Evolutionary conservation across 1,140 invertebrate species (phyloP).

Genomic region (Drosophila murphyi): DNA sequence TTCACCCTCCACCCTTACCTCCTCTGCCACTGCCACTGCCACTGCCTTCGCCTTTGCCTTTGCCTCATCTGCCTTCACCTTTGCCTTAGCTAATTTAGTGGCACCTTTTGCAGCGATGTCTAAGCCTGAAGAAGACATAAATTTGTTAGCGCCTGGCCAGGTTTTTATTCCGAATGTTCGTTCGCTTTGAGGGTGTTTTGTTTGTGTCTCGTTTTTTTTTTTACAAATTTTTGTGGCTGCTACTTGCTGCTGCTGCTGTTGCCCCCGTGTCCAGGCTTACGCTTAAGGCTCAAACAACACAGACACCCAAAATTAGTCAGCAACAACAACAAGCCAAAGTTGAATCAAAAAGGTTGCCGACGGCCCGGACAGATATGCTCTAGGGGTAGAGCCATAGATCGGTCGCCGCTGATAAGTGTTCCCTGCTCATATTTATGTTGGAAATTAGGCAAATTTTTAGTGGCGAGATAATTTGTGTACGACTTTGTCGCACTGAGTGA

Average conservation of each 20-base stretch:
- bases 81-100: slow-evolving; percentile 57
- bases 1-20: slow-evolving; percentile 13
- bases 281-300: slow-evolving; percentile 32
- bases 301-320: slow-evolving; percentile 57
- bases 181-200: slow-evolving; percentile 54
- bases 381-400: slow-evolving; percentile 46
- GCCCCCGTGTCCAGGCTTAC: slow-evolving; percentile 42
- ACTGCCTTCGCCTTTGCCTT: background rate
- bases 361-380: slow-evolving; percentile 8
- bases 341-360: slow-evolving; percentile 42
- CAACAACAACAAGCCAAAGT: background rate
- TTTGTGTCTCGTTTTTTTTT: slow-evolving; percentile 23
- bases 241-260: slow-evolving; percentile 27
- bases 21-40: too few relatives aligned
- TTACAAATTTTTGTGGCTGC: background rate
- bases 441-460: slow-evolving; percentile 83
- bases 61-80: slow-evolving; percentile 9
- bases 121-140: slow-evolving; percentile 79
- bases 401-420: slow-evolving; percentile 61
- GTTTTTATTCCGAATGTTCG: slow-evolving; percentile 52
- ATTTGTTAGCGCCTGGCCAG: slow-evolving; percentile 77
- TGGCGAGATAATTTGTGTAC: slow-evolving; percentile 83
- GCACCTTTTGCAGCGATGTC: slow-evolving; percentile 68
- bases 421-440: slow-evolving; percentile 73
- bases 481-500: slow-evolving; percentile 82